Evolutionary conservation across 2,113 vertebrate genomes (phyloP), one percentile per base, ranked within the genome.

Genomic region (Ahaetulla prasina): DNA sequence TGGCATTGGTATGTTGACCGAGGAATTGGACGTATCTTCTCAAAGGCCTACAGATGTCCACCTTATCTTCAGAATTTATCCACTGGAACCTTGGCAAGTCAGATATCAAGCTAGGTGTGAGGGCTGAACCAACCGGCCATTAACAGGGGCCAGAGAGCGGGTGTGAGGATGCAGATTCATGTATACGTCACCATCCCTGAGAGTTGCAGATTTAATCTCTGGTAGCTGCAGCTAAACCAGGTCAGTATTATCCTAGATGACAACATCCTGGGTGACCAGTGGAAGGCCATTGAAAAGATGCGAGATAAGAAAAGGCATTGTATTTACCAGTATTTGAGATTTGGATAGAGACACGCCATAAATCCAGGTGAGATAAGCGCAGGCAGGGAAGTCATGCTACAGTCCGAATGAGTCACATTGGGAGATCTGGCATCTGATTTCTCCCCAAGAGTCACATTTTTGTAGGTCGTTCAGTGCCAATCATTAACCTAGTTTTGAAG

Each of bases 401-500:
- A 16, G 16, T 50, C 57, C 8, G 20, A 85, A 9, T 39, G 91
- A 60, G 52, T 85, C 84, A 54, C 7, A 22, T 43, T 57, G 55
- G 8, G 50, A 88, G 30, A 57, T 55, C 63, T 91, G 80, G 22
- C 43, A n/a, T 35, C 50, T 90, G 92, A 25, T 55, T 35, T 30
- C 4, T 53, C 87, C 22, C 30, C 63, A 80, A n/a, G 85, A 54
- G 49, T 63, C 22, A 27, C 47, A 45, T 50, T 30, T 52, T 39
- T 55, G 35, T n/a, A 43, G 50, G 87, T 20, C 23, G 84, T 60
- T 47, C 7, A 4, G 35, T 45, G 20, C 47, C 87, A 92, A 89
- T 92, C 52, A 92, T 92, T 92, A 92, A 85, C 68, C 87, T 54
- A 35, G 27, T 89, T 92, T 49, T 11, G 30, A 80, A 50, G 43